phyloP scores from a whole-genome alignment of 2,797 vertebrate genomes.

The Sebastolobus alascanus region DNA sequence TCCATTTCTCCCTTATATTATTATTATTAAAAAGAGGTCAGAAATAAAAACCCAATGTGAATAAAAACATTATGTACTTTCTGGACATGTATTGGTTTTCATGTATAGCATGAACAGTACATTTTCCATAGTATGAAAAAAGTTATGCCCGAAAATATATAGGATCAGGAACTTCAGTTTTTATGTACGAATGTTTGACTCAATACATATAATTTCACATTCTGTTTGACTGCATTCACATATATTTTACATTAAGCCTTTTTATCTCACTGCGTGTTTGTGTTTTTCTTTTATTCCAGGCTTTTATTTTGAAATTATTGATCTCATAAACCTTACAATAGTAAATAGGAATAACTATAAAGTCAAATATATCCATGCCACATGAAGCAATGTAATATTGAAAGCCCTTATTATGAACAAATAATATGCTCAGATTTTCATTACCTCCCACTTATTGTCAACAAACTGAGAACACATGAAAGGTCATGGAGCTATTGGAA shows the following conservation, averaged over 20 bases:
- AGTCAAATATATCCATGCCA: not conserved
- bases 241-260: not conserved
- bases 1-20: not conserved
- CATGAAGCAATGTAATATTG: not conserved
- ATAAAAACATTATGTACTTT: not conserved
- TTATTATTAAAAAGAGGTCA: not conserved
- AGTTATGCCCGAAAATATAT: not conserved
- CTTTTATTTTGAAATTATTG: not conserved
- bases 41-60: not conserved
- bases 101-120: not conserved
- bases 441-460: slow-evolving; percentile 8
- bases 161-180: not conserved
- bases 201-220: not conserved
- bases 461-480: slow-evolving; percentile 12
- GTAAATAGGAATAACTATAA: not conserved
- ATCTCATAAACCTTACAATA: not conserved
- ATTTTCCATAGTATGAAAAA: not conserved
- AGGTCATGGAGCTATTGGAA: slow-evolving; percentile 27
- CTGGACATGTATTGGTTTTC: not conserved
- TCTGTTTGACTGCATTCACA: not conserved
- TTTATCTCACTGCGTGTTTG: not conserved
- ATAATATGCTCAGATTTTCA: not conserved
- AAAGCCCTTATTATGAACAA: slow-evolving; percentile 10
- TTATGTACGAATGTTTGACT: not conserved
- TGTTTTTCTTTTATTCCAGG: not conserved